Evolutionary conservation across 2,113 vertebrate genomes (phyloP).

Genomic region (Pantherophis guttatus): DNA sequence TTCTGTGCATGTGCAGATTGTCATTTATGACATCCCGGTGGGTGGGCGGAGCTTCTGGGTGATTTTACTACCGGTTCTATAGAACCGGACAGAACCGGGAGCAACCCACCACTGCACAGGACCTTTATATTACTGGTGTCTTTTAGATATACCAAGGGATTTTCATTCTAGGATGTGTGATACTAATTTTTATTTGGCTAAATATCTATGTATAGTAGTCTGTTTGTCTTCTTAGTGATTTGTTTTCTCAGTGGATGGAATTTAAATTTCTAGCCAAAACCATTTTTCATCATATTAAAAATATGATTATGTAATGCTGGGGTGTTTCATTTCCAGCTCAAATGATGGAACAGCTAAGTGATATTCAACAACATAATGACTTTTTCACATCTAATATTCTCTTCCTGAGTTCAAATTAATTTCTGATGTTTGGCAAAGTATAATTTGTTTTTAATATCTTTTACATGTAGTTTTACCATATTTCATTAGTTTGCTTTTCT

Average conservation of each 20-base stretch:
- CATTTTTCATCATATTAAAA: conserved; percentile 46
- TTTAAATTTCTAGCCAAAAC: conserved; percentile 55
- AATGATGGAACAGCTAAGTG: conserved; percentile 46
- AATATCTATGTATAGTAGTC: conserved; percentile 43
- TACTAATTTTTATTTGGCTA: conserved; percentile 46
- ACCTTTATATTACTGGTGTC: no score
- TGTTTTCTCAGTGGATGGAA: conserved; percentile 53
- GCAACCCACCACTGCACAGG: no score
- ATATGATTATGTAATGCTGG: conserved; percentile 50
- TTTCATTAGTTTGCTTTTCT: background rate
- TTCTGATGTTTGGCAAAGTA: conserved; percentile 34
- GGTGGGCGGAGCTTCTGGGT: no score
- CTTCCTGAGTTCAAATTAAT: conserved; percentile 31
- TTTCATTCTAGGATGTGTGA: conserved; percentile 60
- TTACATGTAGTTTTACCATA: conserved; percentile 12
- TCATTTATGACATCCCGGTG: no score
- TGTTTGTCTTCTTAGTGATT: conserved; percentile 58
- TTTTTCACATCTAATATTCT: conserved; percentile 40
- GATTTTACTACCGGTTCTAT: no score
- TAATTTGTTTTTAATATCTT: conserved; percentile 15
- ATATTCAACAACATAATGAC: conserved; percentile 39
- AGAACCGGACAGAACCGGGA: no score
- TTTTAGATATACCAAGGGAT: conserved; percentile 43
- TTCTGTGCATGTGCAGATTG: no score
- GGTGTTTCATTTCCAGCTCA: conserved; percentile 33